Evolutionary conservation across 2,888 invertebrate genomes (phyloP).

Genomic region (Euplexia lucipara): DNA sequence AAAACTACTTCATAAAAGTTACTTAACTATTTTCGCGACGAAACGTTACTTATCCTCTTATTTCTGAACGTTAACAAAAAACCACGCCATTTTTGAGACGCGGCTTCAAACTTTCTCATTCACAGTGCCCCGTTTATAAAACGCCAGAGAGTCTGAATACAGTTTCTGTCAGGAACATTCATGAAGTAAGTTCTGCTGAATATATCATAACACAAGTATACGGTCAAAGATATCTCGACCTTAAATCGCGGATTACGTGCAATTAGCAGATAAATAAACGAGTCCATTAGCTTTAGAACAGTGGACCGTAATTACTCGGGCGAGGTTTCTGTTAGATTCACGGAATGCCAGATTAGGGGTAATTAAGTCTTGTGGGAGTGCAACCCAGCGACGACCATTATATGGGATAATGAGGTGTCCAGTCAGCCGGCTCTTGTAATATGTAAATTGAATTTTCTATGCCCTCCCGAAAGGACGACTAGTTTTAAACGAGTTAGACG

Average conservation of each 20-base stretch:
- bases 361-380: conserved; percentile 88
- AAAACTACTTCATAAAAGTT: conserved; percentile 59
- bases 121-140: conserved; percentile 34
- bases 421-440: conserved; percentile 84
- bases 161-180: conserved; percentile 31
- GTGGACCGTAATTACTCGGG: conserved; percentile 84
- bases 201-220: conserved; percentile 50
- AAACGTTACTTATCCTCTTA: conserved; percentile 52
- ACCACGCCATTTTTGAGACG: conserved; percentile 40
- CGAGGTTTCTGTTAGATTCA: conserved; percentile 84
- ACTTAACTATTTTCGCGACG: conserved; percentile 49
- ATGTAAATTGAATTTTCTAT: conserved; percentile 88
- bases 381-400: conserved; percentile 83
- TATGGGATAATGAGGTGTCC: conserved; percentile 89
- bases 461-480: conserved; percentile 72
- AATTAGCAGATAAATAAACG: conserved; percentile 86
- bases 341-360: conserved; percentile 87
- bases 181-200: conserved; percentile 30
- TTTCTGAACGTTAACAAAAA: conserved; percentile 50
- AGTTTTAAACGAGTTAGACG: conserved; percentile 71
- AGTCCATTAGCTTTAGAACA: conserved; percentile 83
- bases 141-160: conserved; percentile 19
- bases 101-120: conserved; percentile 46
- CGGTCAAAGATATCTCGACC: conserved; percentile 57
- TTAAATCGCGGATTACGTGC: conserved; percentile 69